Base-by-base conservation (phyloP, 2,113 vertebrate species). In the Pterocles orientalis region DNA sequence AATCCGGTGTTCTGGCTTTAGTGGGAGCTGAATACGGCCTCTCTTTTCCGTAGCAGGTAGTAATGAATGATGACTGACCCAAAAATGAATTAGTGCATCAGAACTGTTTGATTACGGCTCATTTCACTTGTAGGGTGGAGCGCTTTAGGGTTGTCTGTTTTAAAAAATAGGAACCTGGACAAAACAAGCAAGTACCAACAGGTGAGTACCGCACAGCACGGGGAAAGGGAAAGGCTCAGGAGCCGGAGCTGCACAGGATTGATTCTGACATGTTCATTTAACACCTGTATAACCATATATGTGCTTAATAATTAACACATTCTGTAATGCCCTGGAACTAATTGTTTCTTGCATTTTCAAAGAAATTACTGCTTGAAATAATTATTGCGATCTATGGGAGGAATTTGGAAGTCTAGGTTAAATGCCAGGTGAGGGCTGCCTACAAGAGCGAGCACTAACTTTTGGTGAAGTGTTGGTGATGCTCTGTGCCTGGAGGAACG, bases 61-160 rank as follows among this genome's bases (percentile, higher is more conserved):
- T 21, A 28, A 60, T 45, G 57, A 69, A 29, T 20, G 61, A 62
- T 36, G 28, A 41, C 17, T 23, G 45, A 54, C 39, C 18, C 61
- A 36, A 73, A 54, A 66, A 33, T 6, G 0, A 75, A 39, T 34
- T 29, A 0, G 3, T 10, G 12, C 62, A 10, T 51, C 23, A 36
- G 21, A 66, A 58, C 11, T 78, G 47, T 29, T 15, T 66, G 47
- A 33, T 28, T 16, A 47, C 54, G 39, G 65, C 33, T 54, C 36
- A 3, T 29, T 58, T 33, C 1, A 1, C 18, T 54, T 47, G 19
- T 33, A 11, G 0, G 4, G 17, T 29, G 7, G 20, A 24, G 12
- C 2, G 1, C 14, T 34, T 84, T 9, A 25, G 17, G 19, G 20
- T 12, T 47, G 23, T 39, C 33, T 48, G 10, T 7, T 69, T 48